Conservation (phyloP, 2,113 vertebrate genomes). For the Amphiprion ocellaris region DNA sequence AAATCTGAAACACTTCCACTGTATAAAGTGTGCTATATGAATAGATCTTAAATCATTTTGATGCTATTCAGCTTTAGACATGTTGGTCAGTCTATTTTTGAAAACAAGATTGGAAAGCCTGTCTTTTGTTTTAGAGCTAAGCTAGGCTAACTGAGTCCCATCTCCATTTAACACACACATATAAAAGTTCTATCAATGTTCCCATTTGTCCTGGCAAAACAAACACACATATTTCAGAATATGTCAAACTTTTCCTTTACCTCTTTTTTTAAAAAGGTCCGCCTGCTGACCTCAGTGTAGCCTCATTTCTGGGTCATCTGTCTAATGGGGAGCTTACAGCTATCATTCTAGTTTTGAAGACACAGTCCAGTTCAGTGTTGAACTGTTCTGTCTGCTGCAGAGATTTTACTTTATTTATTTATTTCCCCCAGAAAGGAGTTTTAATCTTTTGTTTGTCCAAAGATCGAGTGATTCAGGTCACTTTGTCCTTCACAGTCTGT, state of each 20-base stretch:
- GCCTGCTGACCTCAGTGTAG: neutral
- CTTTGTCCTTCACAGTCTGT: slow-evolving; percentile 60
- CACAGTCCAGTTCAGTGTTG: slow-evolving; percentile 8
- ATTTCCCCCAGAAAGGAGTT: slow-evolving; percentile 44
- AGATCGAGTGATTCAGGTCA: slow-evolving; percentile 65
- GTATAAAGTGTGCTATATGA: too few species aligned
- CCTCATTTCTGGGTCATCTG: neutral
- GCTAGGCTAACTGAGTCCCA: too few species aligned
- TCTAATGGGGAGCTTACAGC: neutral
- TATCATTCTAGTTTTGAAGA: neutral
- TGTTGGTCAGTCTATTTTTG: too few species aligned
- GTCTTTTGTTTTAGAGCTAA: too few species aligned
- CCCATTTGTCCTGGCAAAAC: too few species aligned
- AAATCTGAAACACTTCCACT: too few species aligned
- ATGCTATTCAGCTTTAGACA: too few species aligned
- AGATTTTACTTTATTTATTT: slow-evolving; percentile 59
- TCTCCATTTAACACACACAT: too few species aligned
- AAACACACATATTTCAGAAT: neutral
- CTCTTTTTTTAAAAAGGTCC: too few species aligned
- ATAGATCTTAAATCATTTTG: too few species aligned
- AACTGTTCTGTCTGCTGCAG: slow-evolving; percentile 25
- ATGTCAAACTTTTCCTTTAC: neutral
- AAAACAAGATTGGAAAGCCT: too few species aligned
- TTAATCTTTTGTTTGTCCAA: slow-evolving; percentile 69
- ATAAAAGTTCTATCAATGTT: too few species aligned